Percentiles rank a stretch among this genome's conserved stretches.
Evolutionary conservation across 2,797 vertebrate species (phyloP).

Genomic region (Darevskia nairensis): DNA sequence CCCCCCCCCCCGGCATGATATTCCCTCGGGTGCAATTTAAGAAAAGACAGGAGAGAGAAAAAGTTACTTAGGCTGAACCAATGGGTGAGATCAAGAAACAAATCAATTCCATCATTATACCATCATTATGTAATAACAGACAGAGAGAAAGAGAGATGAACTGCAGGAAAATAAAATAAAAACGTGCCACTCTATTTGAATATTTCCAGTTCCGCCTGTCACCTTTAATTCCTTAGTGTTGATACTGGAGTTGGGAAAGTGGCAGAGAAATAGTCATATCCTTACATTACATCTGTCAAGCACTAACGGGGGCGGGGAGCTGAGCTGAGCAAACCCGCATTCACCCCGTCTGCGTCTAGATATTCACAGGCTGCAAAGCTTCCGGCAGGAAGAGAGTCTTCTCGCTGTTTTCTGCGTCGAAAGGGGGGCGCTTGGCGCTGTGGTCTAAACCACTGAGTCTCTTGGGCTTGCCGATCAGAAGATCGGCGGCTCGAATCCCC

Average conservation of each 20-base stretch:
- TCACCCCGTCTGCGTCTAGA: neutral
- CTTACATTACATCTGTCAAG: slow-evolving; percentile 12
- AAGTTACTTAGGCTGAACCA: neutral
- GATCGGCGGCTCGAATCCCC: too few species aligned
- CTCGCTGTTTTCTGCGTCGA: too few species aligned
- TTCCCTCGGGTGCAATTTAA: neutral
- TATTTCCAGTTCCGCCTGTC: slow-evolving; percentile 17
- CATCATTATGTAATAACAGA: neutral
- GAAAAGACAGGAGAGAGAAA: neutral
- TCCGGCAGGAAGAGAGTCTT: too few species aligned
- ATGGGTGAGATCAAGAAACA: neutral
- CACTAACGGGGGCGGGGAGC: neutral
- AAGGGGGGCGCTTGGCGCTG: too few species aligned
- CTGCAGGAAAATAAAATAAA: slow-evolving; percentile 9
- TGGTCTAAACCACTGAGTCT: too few species aligned
- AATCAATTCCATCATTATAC: neutral
- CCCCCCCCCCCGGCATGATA: neutral
- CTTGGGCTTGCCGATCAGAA: too few species aligned
- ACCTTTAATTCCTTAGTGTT: neutral
- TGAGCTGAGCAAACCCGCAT: neutral
- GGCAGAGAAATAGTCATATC: slow-evolving; percentile 22
- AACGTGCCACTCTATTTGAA: rapidly evolving
- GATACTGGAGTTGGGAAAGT: neutral
- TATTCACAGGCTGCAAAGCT: neutral
- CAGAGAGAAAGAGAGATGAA: neutral